A percentile compares a stretch with the other conserved stretches of the same genome.
phyloP scores from a whole-genome alignment of 2,797 vertebrate genomes.

The Manis pentadactyla region DNA sequence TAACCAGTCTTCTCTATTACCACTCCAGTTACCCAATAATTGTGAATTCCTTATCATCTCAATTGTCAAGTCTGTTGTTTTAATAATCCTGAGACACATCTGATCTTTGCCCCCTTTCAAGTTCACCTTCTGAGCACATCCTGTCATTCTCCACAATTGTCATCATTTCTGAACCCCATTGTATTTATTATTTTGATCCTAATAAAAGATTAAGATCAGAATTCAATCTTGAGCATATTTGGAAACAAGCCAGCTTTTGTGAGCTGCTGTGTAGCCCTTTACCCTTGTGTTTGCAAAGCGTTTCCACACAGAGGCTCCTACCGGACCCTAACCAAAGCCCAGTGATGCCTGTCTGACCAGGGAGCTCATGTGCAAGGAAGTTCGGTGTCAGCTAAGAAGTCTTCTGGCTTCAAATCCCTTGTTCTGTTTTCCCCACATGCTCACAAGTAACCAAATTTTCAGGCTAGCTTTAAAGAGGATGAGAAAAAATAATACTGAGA shows the following conservation, averaged over 20 bases:
- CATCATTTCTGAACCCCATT: neutral
- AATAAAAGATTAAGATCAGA: neutral
- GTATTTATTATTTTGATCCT: neutral
- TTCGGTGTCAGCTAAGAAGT: neutral
- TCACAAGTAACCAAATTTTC: neutral
- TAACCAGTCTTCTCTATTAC: neutral
- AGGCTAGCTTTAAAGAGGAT: neutral
- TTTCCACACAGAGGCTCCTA: neutral
- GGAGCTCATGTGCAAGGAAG: neutral
- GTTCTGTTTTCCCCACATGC: neutral
- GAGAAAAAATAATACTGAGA: neutral
- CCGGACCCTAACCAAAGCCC: neutral
- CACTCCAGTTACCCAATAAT: neutral
- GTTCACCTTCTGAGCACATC: neutral
- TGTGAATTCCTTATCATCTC: neutral
- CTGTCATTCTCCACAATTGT: neutral
- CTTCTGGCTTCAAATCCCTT: neutral
- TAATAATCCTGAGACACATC: neutral
- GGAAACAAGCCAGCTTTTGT: neutral
- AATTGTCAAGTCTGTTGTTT: neutral
- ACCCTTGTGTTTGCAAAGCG: neutral
- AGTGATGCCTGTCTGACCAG: accelerated
- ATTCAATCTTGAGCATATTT: neutral
- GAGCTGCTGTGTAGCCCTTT: neutral
- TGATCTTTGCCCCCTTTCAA: neutral